phyloP scores from a whole-genome alignment of 2,797 vertebrate species.

The Anableps anableps region DNA sequence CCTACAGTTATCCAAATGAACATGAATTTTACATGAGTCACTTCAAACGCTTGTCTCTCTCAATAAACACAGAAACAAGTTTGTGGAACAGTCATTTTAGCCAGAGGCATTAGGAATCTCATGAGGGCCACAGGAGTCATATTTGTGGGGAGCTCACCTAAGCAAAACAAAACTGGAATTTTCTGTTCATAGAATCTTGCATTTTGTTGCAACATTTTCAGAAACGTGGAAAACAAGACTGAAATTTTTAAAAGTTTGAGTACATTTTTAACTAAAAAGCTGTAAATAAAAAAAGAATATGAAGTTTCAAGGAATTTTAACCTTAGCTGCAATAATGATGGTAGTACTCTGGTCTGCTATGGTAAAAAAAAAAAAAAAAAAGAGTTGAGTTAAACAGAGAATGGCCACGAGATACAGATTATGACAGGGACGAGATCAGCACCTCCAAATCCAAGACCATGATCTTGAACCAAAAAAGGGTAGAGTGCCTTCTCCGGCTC shows the following conservation, averaged over 20 bases:
- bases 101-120: background rate
- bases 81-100: background rate
- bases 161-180: background rate
- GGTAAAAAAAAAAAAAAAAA: background rate
- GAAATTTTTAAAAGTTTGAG: background rate
- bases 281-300: background rate
- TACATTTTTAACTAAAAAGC: background rate
- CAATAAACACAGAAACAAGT: conserved; percentile 11
- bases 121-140: background rate
- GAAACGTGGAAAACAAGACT: background rate
- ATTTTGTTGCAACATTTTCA: background rate
- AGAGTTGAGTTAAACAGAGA: background rate
- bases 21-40: conserved; percentile 13
- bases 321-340: background rate
- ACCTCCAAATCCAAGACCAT: no score
- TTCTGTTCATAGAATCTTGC: background rate
- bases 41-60: conserved; percentile 8
- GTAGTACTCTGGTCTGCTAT: background rate
- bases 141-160: background rate
- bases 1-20: conserved; percentile 15
- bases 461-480: no score
- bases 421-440: background rate
- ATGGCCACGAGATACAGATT: background rate
- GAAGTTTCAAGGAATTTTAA: background rate
- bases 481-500: no score